Evolutionary conservation across 2,888 invertebrate species (phyloP).

Genomic region (Melinopterus prodromus): DNA sequence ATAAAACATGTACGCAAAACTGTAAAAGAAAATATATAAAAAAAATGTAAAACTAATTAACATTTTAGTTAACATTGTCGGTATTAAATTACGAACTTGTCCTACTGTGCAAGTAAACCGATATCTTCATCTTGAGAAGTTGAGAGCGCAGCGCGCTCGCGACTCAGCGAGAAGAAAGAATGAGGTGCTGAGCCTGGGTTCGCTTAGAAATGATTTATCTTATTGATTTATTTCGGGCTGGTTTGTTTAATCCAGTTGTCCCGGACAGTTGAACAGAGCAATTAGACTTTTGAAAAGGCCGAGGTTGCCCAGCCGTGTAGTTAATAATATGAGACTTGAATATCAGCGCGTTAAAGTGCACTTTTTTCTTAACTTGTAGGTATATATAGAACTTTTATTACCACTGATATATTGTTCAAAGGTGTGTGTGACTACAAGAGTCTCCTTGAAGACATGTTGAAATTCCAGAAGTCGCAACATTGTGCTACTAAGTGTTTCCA

Average conservation of each 20-base stretch:
- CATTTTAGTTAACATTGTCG: not conserved
- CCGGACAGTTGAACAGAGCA: not conserved
- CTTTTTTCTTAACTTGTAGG: not conserved
- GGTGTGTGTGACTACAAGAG: not conserved
- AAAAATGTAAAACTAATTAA: not conserved
- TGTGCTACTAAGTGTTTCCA: not conserved
- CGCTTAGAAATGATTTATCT: conserved; percentile 4
- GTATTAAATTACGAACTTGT: not conserved
- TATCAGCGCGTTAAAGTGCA: not conserved
- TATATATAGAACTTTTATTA: not conserved
- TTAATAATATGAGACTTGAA: not conserved
- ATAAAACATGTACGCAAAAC: not conserved
- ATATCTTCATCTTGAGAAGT: not conserved
- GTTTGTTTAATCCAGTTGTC: conserved; percentile 4
- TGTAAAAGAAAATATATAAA: not conserved
- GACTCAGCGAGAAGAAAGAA: not conserved
- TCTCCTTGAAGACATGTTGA: not conserved
- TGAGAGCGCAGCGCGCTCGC: conserved; percentile 4
- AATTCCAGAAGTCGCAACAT: not conserved
- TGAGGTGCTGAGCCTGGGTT: not conserved
- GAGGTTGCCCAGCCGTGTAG: not conserved
- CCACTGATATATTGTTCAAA: not conserved
- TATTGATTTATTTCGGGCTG: conserved; percentile 4
- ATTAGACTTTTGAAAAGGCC: conserved; percentile 4
- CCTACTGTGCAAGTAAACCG: not conserved